These are phyloP conservation scores for Luidia sarsii DNA, from an alignment of 53 echinoderm and acorn worm genomes.

Conservation along the genomic window DNA sequence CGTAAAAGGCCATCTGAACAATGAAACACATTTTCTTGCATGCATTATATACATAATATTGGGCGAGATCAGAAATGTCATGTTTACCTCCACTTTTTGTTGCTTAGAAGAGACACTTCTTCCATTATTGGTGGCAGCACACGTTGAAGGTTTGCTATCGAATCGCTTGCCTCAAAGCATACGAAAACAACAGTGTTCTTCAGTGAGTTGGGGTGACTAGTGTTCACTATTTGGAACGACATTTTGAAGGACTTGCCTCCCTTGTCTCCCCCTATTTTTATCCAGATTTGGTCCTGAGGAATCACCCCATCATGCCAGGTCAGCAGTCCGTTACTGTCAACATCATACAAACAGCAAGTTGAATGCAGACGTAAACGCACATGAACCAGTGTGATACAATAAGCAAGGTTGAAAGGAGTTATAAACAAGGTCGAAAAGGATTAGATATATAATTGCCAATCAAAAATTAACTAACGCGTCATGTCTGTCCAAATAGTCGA, in stretches of 20 bases:
- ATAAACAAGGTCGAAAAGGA: neutral
- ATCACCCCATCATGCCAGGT: slow-evolving; percentile 52
- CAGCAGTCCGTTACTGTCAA: slow-evolving; percentile 1
- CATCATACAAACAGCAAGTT: neutral
- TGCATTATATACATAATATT: too few relatives aligned
- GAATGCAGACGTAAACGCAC: neutral
- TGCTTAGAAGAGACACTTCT: neutral
- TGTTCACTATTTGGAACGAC: slow-evolving; percentile 22
- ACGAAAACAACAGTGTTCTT: slow-evolving; percentile 18
- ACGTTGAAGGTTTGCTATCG: neutral
- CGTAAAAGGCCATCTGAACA: too few relatives aligned
- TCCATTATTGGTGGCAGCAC: slow-evolving; percentile 4
- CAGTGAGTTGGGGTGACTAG: slow-evolving; percentile 14
- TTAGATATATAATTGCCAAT: neutral
- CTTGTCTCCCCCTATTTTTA: slow-evolving; percentile 42
- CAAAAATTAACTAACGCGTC: slow-evolving; percentile 11
- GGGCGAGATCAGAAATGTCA: too few relatives aligned
- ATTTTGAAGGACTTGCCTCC: slow-evolving; percentile 13
- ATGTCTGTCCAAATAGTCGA: slow-evolving; percentile 24
- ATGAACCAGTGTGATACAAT: neutral
- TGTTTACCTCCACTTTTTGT: slow-evolving; percentile 19
- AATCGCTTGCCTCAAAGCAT: slow-evolving; percentile 7
- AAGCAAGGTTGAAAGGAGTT: neutral
- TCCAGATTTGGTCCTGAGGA: slow-evolving; percentile 2
- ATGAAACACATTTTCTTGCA: too few relatives aligned